These are phyloP conservation scores for Tetraodon nigroviridis DNA, from an alignment of 2,113 vertebrate genomes.

Conservation along the genomic window DNA sequence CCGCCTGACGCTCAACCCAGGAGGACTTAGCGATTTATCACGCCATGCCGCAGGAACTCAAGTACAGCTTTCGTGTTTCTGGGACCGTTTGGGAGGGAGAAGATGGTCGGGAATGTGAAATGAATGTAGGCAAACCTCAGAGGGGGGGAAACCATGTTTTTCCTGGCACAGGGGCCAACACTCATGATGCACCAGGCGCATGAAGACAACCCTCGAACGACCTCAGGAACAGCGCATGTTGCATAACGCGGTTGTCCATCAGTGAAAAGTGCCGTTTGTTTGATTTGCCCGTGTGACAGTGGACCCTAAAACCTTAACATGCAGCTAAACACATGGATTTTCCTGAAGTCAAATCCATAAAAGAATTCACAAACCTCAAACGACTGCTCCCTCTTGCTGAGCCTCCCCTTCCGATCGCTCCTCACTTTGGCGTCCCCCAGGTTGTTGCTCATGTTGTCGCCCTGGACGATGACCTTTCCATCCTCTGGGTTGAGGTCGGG, in stretches of 20 bases:
- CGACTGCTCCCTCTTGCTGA: slow-evolving; percentile 76
- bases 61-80: not conserved
- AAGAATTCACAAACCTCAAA: slow-evolving; percentile 76
- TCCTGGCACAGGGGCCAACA: slow-evolving; percentile 44
- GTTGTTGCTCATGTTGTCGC: slow-evolving; percentile 64
- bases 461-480: slow-evolving; percentile 65
- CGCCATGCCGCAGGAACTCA: not conserved
- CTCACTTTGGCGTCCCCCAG: slow-evolving; percentile 49
- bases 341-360: not conserved
- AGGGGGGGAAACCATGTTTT: slow-evolving; percentile 37
- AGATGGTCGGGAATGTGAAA: slow-evolving; percentile 14
- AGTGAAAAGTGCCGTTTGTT: not conserved
- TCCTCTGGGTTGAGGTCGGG: slow-evolving; percentile 78
- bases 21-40: not conserved
- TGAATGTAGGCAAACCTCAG: slow-evolving; percentile 18
- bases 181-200: slow-evolving; percentile 36
- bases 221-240: slow-evolving; percentile 3
- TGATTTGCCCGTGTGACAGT: not conserved
- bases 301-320: not conserved
- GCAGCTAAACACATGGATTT: not conserved
- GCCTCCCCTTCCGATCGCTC: slow-evolving; percentile 69
- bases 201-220: slow-evolving; percentile 29
- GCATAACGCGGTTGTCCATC: slow-evolving; percentile 11
- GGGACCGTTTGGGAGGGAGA: not conserved
- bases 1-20: not conserved